Percentiles rank a stretch among this genome's conserved stretches.
phyloP scores from a whole-genome alignment of 2,888 invertebrate species.

The Lagria hirta region DNA sequence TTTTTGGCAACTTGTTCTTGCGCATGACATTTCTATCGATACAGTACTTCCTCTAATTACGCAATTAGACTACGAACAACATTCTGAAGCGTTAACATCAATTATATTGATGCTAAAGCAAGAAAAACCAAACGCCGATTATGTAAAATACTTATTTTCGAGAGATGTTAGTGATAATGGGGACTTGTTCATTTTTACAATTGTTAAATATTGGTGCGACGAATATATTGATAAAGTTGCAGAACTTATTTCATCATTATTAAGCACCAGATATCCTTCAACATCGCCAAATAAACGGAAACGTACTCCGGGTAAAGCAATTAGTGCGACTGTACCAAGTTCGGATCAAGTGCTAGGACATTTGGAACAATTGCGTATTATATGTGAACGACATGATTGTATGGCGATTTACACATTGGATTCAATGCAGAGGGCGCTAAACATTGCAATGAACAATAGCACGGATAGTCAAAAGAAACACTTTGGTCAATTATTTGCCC shows the following conservation, averaged over 20 bases:
- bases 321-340: conserved; percentile 68
- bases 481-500: conserved; percentile 85
- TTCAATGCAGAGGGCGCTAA: conserved; percentile 87
- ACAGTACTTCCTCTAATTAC: conserved; percentile 78
- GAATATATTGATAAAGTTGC: conserved; percentile 87
- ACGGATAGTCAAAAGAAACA: conserved; percentile 87
- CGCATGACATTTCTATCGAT: conserved; percentile 92
- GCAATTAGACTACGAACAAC: conserved; percentile 78
- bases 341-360: conserved; percentile 89
- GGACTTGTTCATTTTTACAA: conserved; percentile 88
- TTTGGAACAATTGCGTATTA: conserved; percentile 83
- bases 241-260: conserved; percentile 74
- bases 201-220: conserved; percentile 92
- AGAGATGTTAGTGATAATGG: conserved; percentile 56
- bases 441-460: conserved; percentile 84
- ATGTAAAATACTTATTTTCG: conserved; percentile 80
- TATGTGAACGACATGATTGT: conserved; percentile 68
- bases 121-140: conserved; percentile 85
- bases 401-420: conserved; percentile 84
- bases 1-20: conserved; percentile 93
- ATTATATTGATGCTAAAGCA: conserved; percentile 89
- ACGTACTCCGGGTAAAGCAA: conserved; percentile 63
- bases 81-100: conserved; percentile 90
- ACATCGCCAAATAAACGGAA: conserved; percentile 91
- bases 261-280: conserved; percentile 81